phyloP scores from a whole-genome alignment of 2,797 vertebrate species.

The Enoplosus armatus region DNA sequence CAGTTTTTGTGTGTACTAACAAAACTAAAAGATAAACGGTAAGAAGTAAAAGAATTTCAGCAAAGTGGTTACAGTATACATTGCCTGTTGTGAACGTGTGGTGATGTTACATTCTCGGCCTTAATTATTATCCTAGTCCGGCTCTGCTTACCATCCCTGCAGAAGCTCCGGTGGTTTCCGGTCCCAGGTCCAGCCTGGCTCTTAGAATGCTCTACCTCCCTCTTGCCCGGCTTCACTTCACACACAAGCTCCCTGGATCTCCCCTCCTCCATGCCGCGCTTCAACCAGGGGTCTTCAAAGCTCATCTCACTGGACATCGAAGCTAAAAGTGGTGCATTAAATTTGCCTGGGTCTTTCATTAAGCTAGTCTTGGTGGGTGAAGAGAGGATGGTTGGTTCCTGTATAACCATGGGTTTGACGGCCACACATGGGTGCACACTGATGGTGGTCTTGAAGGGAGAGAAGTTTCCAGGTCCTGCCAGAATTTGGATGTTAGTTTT shows the following conservation, averaged over 20 bases:
- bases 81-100: not conserved
- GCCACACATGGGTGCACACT: constrained; percentile 89
- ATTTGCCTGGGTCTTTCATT: constrained; percentile 71
- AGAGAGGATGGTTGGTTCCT: constrained; percentile 76
- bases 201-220: constrained; percentile 65
- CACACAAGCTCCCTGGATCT: constrained; percentile 68
- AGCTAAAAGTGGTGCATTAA: constrained; percentile 63
- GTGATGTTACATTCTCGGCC: not conserved
- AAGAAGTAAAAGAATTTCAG: not conserved
- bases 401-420: constrained; percentile 88
- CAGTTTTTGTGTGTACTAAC: not conserved
- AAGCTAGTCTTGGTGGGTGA: constrained; percentile 68
- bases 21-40: not conserved
- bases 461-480: constrained; percentile 82
- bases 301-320: constrained; percentile 84
- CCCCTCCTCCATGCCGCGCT: constrained; percentile 85
- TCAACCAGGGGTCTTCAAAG: constrained; percentile 98
- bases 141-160: constrained; percentile 61
- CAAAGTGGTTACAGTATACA: not conserved
- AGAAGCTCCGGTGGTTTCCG: constrained; percentile 41
- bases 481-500: constrained; percentile 91
- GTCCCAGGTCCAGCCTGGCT: constrained; percentile 33
- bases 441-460: constrained; percentile 90
- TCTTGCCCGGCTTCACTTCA: constrained; percentile 81
- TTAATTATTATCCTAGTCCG: not conserved